Base-by-base conservation (phyloP, 2,113 vertebrate species). In the Enhydra lutris region DNA sequence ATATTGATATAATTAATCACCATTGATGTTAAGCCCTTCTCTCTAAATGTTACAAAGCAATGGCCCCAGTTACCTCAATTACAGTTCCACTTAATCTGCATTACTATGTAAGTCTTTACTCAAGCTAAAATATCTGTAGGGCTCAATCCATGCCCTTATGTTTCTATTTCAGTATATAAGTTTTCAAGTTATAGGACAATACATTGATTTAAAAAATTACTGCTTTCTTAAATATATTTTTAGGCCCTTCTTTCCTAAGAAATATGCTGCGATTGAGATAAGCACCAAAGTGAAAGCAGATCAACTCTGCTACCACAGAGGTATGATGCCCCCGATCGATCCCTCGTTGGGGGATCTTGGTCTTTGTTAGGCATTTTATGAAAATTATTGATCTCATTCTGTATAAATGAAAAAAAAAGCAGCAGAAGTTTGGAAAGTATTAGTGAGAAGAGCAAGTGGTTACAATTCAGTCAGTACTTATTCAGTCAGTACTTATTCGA, bases 11-110 rank as follows among this genome's bases (percentile, higher is more conserved):
- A 24, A 76, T 76, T 83, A 74, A 31, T n/a, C 45, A n/a, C 47
- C 31, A 2, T 39, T 57, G 65, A 81, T 67, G 10, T 69, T 81
- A 93, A 78, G 7, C 26, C 18, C 78, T 76, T 84, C 52, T 67
- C 47, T 91, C 61, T 89, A 81, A 93, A 78, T 85, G 29, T 84
- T 73, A 52, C 65, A 85, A 91, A 91, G 29, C 83, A 85, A n/a
- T 50, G 26, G 42, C 36, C 36, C 47, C 14, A 17, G 8, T 71
- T 20, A 57, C 47, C 4, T 78, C 47, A 34, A 31, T 3, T 89
- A 67, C 31, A 61, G 50, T 45, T 63, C 7, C 47, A 4, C 21
- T 52, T 92, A 63, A 31, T 57, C 79, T 71, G 42, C 50, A 71
- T 84, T 71, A 69, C 63, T 87, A 26, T 2, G 2, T 14, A 91